These are phyloP conservation scores for Aphelinus atriplicis DNA, from an alignment of 1,140 invertebrate genomes.

Conservation along the genomic window DNA sequence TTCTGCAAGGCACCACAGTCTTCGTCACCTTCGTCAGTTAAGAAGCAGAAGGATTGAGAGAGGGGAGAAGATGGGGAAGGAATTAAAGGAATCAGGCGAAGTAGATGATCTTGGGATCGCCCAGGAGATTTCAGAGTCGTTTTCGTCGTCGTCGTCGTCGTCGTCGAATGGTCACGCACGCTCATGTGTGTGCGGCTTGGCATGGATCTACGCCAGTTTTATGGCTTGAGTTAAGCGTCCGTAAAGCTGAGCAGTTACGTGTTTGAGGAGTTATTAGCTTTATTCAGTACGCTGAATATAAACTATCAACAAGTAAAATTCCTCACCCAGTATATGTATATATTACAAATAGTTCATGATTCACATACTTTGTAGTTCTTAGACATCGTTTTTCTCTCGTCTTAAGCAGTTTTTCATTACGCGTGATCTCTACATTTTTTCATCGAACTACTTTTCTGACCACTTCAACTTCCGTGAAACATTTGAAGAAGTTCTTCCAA, in stretches of 20 bases:
- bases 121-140: background rate
- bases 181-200: background rate
- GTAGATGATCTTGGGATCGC: background rate
- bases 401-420: no score
- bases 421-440: no score
- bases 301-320: slow-evolving; percentile 45
- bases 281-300: slow-evolving; percentile 45
- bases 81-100: background rate
- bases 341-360: no score
- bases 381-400: no score
- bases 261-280: slow-evolving; percentile 43
- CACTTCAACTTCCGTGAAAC: no score
- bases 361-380: no score
- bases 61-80: background rate
- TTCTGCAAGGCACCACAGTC: no score
- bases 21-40: no score
- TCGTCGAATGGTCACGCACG: background rate
- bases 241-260: slow-evolving; percentile 42
- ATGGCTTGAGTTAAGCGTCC: slow-evolving; percentile 43
- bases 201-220: slow-evolving; percentile 32
- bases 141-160: no score
- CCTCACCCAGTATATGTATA: no score
- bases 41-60: background rate
- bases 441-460: no score
- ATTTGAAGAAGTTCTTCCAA: no score